A percentile compares a stretch with the other conserved stretches of the same genome.
phyloP scores from a whole-genome alignment of 2,888 invertebrate genomes.

The Endotricha flammealis region DNA sequence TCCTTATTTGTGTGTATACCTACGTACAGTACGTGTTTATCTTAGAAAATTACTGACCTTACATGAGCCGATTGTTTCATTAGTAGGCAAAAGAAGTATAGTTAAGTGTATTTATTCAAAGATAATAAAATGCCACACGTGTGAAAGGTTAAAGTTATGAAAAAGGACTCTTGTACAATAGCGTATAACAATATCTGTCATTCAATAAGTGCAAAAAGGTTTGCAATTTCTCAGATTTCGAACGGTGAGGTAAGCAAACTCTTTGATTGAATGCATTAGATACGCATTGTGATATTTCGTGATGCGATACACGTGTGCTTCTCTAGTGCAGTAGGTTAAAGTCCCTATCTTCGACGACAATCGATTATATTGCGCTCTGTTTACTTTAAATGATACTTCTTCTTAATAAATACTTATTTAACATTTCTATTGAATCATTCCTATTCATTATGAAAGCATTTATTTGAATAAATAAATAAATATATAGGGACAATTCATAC shows the following conservation, averaged over 20 bases:
- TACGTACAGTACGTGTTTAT: too few relatives aligned
- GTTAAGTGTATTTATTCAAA: too few relatives aligned
- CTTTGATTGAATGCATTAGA: conserved; percentile 33
- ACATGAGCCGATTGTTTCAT: too few relatives aligned
- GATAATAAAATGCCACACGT: too few relatives aligned
- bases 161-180: conserved; percentile 23
- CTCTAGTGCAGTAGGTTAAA: conserved; percentile 28
- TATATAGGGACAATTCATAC: too few relatives aligned
- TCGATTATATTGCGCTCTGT: conserved; percentile 52
- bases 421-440: background rate
- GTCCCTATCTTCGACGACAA: conserved; percentile 35
- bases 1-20: too few relatives aligned
- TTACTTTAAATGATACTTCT: conserved; percentile 26
- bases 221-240: conserved; percentile 35
- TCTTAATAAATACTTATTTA: background rate
- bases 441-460: too few relatives aligned
- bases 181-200: conserved; percentile 19
- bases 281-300: conserved; percentile 44
- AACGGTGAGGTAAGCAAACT: conserved; percentile 49
- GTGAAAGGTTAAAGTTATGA: too few relatives aligned
- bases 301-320: conserved; percentile 55
- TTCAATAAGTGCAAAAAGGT: conserved; percentile 29
- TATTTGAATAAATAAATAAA: too few relatives aligned
- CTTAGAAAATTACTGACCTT: too few relatives aligned
- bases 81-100: too few relatives aligned